These are phyloP conservation scores for Cyrtonyx montezumae DNA, from an alignment of 2,113 vertebrate species.

Conservation along the genomic window DNA sequence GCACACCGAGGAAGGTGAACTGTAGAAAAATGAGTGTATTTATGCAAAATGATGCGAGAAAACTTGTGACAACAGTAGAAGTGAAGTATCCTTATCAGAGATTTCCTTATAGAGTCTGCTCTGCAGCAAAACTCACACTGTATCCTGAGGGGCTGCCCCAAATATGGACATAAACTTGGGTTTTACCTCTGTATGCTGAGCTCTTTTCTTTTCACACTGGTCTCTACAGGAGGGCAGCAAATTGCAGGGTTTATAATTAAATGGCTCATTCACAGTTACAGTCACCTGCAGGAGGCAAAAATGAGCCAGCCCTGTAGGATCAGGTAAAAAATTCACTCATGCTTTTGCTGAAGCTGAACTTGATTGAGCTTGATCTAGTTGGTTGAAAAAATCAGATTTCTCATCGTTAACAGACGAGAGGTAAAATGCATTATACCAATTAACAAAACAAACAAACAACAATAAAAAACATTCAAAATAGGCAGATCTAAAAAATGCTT, in stretches of 20 bases:
- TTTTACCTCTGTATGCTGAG: background rate
- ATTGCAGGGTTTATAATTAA: background rate
- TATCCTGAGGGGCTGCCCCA: rapidly evolving
- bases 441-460: no score
- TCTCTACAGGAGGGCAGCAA: background rate
- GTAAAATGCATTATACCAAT: background rate
- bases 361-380: background rate
- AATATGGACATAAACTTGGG: background rate
- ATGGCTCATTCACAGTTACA: background rate
- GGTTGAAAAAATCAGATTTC: background rate
- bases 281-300: background rate
- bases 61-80: background rate
- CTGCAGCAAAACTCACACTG: background rate
- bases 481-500: background rate
- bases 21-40: background rate
- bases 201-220: background rate
- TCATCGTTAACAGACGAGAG: background rate
- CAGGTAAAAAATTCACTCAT: background rate
- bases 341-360: background rate
- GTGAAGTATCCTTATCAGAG: background rate
- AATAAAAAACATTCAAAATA: background rate
- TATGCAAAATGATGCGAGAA: background rate
- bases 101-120: background rate
- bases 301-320: background rate
- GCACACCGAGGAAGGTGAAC: background rate